Evolutionary conservation across 2,888 invertebrate species (phyloP).

Genomic region (Cabera pusaria): DNA sequence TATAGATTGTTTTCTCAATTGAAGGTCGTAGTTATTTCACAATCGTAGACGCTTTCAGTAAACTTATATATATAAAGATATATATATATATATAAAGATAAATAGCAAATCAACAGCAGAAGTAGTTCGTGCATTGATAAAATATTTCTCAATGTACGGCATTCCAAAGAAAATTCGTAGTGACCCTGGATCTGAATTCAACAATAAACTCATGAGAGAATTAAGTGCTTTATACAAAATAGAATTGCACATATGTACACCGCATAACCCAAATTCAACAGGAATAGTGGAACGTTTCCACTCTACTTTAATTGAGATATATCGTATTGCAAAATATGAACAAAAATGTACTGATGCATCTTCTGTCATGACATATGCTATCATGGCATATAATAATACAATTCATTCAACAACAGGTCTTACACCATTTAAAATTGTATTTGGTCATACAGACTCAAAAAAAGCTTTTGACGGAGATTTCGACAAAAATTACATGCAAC

Average conservation of each 20-base stretch:
- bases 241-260: constrained; percentile 1
- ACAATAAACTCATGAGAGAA: neutral
- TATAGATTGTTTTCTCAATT: neutral
- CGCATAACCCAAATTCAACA: constrained; percentile 1
- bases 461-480: neutral
- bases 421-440: neutral
- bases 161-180: constrained; percentile 29
- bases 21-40: neutral
- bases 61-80: constrained; percentile 32
- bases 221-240: neutral
- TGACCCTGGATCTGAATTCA: constrained; percentile 40
- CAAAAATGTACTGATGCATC: constrained; percentile 1
- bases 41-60: constrained; percentile 6
- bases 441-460: neutral
- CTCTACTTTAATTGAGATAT: constrained; percentile 1
- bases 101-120: constrained; percentile 33
- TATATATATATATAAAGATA: too few species aligned
- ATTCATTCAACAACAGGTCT: neutral
- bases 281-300: constrained; percentile 1
- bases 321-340: constrained; percentile 1
- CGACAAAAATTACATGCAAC: neutral
- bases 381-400: constrained; percentile 2
- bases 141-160: too few species aligned
- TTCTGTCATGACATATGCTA: constrained; percentile 1
- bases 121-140: constrained; percentile 30